Percentiles rank a stretch among this genome's conserved stretches.
Evolutionary conservation across 2,113 vertebrate species (phyloP).

Genomic region (Grantiella picta): DNA sequence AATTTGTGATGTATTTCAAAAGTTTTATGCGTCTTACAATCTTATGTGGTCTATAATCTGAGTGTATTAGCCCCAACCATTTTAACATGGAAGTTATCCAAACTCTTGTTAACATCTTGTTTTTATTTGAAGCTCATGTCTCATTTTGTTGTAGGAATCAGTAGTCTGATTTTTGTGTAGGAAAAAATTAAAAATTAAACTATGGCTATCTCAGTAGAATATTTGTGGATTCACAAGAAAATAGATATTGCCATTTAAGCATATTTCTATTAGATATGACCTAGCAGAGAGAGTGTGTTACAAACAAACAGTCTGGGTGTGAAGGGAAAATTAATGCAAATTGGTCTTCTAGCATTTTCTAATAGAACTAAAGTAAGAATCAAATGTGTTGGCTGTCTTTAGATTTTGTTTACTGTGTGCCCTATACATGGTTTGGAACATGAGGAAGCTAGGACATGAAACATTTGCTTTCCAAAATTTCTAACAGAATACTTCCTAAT

Average conservation of each 20-base stretch:
- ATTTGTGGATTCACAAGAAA: not conserved
- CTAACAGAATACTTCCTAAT: not conserved
- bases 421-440: not conserved
- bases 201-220: not conserved
- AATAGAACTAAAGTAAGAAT: not conserved
- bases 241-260: not conserved
- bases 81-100: not conserved
- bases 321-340: not conserved
- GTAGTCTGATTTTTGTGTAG: not conserved
- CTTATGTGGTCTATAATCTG: not conserved
- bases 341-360: not conserved
- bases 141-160: not conserved
- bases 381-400: not conserved
- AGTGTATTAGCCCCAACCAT: not conserved
- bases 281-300: not conserved
- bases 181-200: not conserved
- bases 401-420: not conserved
- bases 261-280: not conserved
- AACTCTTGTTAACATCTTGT: not conserved
- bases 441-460: not conserved
- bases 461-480: not conserved
- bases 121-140: not conserved
- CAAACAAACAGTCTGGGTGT: not conserved
- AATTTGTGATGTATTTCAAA: not conserved
- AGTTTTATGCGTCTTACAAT: not conserved